A percentile compares a stretch with the other conserved stretches of the same genome.
These are phyloP conservation scores for Drosophila setosimentum DNA, from an alignment of 2,888 invertebrate genomes.

Conservation along the genomic window DNA sequence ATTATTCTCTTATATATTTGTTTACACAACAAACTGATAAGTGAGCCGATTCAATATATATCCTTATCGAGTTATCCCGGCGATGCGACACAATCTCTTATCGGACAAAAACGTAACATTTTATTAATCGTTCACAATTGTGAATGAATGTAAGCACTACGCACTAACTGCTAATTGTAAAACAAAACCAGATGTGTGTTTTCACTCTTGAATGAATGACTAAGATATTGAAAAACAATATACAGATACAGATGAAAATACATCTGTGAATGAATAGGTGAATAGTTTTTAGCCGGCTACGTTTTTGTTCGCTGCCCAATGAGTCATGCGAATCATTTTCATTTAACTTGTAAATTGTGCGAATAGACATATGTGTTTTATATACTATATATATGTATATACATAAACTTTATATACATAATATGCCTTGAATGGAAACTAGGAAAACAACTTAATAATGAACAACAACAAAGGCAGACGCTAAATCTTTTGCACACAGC, in stretches of 20 bases:
- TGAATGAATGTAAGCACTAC: constrained; percentile 18
- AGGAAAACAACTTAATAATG: constrained; percentile 29
- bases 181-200: constrained; percentile 43
- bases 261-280: constrained; percentile 9
- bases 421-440: constrained; percentile 16
- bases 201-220: constrained; percentile 53
- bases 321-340: constrained; percentile 65
- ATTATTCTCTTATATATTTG: not conserved
- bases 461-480: constrained; percentile 4
- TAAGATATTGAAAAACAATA: constrained; percentile 47
- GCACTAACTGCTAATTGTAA: constrained; percentile 18
- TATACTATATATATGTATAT: constrained; percentile 9
- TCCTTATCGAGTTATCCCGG: not conserved
- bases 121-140: constrained; percentile 1
- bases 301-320: constrained; percentile 21
- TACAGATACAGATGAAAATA: constrained; percentile 5
- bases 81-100: not conserved
- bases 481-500: constrained; percentile 17
- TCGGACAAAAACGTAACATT: not conserved
- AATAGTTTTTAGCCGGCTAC: constrained; percentile 29
- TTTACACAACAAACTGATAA: not conserved
- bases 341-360: constrained; percentile 53
- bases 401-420: not conserved
- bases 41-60: not conserved
- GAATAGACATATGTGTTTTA: constrained; percentile 47